Percentiles rank a stretch among this genome's conserved stretches.
Evolutionary conservation across 2,888 invertebrate genomes (phyloP).

Genomic region (Asteroscopus sphinx): DNA sequence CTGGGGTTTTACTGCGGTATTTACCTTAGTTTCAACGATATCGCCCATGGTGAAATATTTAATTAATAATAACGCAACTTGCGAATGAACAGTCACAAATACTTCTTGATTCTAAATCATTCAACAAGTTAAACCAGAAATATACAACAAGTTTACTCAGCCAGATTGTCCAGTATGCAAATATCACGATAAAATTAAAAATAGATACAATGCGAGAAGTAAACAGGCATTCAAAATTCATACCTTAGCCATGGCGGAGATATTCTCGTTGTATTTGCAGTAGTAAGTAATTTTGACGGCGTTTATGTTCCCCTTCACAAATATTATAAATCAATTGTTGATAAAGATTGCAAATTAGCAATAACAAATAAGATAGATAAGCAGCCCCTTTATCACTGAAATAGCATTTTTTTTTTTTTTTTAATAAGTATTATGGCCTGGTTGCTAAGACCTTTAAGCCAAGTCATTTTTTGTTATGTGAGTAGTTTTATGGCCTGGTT

Average conservation of each 20-base stretch:
- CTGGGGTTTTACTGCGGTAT: background rate
- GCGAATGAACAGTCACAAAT: conserved; percentile 1
- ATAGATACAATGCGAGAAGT: conserved; percentile 43
- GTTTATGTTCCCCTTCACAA: conserved; percentile 57
- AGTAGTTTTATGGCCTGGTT: too few species aligned
- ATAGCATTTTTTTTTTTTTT: too few species aligned
- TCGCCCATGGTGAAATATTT: conserved; percentile 63
- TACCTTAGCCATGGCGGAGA: conserved; percentile 93
- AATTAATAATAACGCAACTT: background rate
- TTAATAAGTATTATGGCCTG: too few species aligned
- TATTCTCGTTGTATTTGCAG: conserved; percentile 91
- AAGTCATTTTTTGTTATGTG: too few species aligned
- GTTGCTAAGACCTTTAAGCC: too few species aligned
- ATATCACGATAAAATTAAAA: conserved; percentile 49
- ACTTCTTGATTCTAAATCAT: conserved; percentile 7
- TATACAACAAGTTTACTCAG: conserved; percentile 37
- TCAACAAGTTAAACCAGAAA: conserved; percentile 37
- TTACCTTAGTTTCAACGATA: conserved; percentile 62
- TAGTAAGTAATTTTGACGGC: conserved; percentile 91
- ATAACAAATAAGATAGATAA: conserved; percentile 20
- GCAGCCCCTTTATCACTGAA: conserved; percentile 52
- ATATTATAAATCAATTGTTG: conserved; percentile 18
- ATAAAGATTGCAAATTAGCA: conserved; percentile 1
- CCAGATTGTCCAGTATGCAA: conserved; percentile 74
- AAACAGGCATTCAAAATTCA: conserved; percentile 62